Evolutionary conservation across 2,797 vertebrate species (phyloP).

Genomic region (Potorous gilbertii): DNA sequence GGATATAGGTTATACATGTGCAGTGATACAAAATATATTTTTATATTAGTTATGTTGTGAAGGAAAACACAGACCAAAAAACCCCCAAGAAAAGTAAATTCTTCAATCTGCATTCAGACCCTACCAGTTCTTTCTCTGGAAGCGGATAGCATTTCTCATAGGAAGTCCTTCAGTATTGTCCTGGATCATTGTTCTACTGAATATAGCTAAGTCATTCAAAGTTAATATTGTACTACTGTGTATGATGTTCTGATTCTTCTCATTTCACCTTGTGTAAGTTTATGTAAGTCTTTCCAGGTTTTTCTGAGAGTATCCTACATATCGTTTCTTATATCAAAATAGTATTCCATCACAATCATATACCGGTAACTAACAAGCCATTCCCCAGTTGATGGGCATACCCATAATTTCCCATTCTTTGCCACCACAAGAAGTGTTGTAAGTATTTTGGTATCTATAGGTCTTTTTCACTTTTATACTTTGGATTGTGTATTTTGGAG

Average conservation of each 20-base stretch:
- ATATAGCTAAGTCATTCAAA: neutral
- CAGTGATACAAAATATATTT: neutral
- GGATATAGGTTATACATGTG: neutral
- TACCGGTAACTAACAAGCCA: neutral
- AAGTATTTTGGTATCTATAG: neutral
- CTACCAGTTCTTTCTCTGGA: neutral
- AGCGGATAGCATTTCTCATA: neutral
- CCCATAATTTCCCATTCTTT: neutral
- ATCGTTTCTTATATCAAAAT: neutral
- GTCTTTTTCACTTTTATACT: neutral
- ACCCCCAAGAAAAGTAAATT: neutral
- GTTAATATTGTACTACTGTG: neutral
- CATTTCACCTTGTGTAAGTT: neutral
- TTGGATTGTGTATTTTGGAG: neutral
- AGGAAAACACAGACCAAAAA: neutral
- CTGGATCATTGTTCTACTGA: neutral
- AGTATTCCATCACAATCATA: neutral
- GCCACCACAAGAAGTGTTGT: neutral
- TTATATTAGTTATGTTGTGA: neutral
- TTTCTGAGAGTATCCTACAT: neutral
- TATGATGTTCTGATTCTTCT: neutral
- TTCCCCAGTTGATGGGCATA: neutral
- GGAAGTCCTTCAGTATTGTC: neutral
- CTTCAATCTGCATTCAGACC: neutral
- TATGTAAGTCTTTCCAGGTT: neutral